Evolutionary conservation across 2,888 invertebrate genomes (phyloP).

Genomic region (Agrypnus murinus): DNA sequence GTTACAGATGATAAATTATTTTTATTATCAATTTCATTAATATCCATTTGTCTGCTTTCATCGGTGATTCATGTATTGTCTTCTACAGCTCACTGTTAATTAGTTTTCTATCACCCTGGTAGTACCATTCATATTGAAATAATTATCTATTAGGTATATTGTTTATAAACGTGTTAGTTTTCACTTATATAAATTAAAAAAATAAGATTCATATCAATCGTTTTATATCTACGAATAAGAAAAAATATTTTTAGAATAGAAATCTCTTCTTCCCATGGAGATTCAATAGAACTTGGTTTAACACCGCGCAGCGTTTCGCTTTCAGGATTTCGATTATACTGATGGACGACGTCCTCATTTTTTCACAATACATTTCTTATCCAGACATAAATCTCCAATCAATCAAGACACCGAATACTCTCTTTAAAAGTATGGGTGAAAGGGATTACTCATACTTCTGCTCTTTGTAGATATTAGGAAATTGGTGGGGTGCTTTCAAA

Average conservation of each 20-base stretch:
- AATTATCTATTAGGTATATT: no score
- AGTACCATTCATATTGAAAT: no score
- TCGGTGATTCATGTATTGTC: conserved; percentile 62
- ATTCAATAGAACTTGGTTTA: conserved; percentile 15
- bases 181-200: no score
- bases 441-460: conserved; percentile 16
- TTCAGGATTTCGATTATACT: conserved; percentile 22
- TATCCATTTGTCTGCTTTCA: conserved; percentile 68
- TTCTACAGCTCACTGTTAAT: conserved; percentile 24
- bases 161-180: no score
- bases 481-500: not conserved
- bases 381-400: conserved; percentile 22
- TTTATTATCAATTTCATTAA: conserved; percentile 67
- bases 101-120: conserved; percentile 44
- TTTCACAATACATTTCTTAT: conserved; percentile 21
- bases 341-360: conserved; percentile 24
- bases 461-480: not conserved
- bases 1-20: conserved; percentile 65
- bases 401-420: conserved; percentile 12
- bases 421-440: conserved; percentile 8
- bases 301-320: conserved; percentile 10
- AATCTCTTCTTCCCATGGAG: conserved; percentile 4
- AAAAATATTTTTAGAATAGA: no score
- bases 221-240: no score
- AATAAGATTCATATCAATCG: no score